Percentiles rank a stretch among this genome's conserved stretches.
These are phyloP conservation scores for Pachyuromys duprasi DNA, from an alignment of 2,797 vertebrate species.

Conservation along the genomic window DNA sequence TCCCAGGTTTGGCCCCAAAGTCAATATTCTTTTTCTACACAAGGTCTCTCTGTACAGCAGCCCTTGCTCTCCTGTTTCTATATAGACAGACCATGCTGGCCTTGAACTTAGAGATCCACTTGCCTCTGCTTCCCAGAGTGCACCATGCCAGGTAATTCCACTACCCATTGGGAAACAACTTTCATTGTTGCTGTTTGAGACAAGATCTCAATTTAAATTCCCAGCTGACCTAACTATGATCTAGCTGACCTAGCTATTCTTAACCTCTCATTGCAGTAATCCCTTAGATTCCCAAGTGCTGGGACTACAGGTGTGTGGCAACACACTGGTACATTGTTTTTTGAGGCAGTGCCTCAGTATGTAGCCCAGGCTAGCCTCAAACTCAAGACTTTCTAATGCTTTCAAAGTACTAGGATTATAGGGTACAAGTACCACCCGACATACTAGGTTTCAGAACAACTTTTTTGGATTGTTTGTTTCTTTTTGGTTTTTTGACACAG, in stretches of 20 bases:
- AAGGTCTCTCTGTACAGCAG: not conserved
- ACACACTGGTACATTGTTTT: not conserved
- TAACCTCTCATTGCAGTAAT: not conserved
- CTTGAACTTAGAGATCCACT: not conserved
- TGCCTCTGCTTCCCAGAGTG: not conserved
- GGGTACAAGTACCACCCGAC: not conserved
- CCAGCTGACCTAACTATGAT: not conserved
- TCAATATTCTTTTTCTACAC: not conserved
- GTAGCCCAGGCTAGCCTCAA: not conserved
- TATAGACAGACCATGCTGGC: not conserved
- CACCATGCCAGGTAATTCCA: not conserved
- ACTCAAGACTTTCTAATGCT: not conserved
- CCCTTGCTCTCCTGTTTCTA: not conserved
- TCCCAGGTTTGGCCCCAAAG: conserved; percentile 13
- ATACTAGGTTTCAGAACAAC: not conserved
- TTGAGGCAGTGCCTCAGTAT: not conserved
- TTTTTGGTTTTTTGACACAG: not conserved
- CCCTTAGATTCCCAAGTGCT: not conserved
- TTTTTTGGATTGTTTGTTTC: not conserved
- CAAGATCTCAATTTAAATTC: not conserved
- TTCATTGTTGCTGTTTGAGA: not conserved
- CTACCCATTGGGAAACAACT: not conserved
- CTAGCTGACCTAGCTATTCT: not conserved
- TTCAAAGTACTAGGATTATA: not conserved
- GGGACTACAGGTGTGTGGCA: not conserved